phyloP scores from a whole-genome alignment of 1,140 invertebrate genomes.

The Tetragnatha versicolor region DNA sequence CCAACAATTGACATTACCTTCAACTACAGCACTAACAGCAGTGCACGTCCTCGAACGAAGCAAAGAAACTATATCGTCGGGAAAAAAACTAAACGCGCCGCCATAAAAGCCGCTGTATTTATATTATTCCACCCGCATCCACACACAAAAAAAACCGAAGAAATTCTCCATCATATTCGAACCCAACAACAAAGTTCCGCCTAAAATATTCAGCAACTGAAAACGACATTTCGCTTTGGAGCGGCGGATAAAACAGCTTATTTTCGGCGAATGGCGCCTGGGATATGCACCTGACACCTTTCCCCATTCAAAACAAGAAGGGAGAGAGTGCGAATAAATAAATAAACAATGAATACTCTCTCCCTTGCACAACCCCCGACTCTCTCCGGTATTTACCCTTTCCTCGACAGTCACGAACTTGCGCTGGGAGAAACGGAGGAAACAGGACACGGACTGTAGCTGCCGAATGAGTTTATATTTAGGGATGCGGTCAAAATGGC shows the following conservation, averaged over 20 bases:
- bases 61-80: too few relatives aligned
- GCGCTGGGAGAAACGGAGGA: too few relatives aligned
- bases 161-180: not conserved
- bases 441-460: conserved; percentile 13
- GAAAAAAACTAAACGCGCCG: too few relatives aligned
- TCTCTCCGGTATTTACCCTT: conserved; percentile 23
- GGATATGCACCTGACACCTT: conserved; percentile 26
- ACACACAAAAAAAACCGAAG: not conserved
- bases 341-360: conserved; percentile 43
- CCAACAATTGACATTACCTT: too few relatives aligned
- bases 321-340: conserved; percentile 23
- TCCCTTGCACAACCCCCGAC: not conserved
- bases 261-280: too few relatives aligned
- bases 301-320: conserved; percentile 6
- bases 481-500: not conserved
- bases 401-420: conserved; percentile 23
- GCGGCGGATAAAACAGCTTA: too few relatives aligned
- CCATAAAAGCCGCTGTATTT: too few relatives aligned
- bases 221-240: conserved; percentile 4
- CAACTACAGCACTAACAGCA: too few relatives aligned
- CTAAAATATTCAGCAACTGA: conserved; percentile 13
- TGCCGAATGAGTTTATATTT: conserved; percentile 19
- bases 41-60: too few relatives aligned
- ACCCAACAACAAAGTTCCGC: not conserved
- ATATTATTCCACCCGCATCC: too few relatives aligned